Evolutionary conservation across 2,888 invertebrate genomes (phyloP).

Genomic region (Nephrotoma guestfalica): DNA sequence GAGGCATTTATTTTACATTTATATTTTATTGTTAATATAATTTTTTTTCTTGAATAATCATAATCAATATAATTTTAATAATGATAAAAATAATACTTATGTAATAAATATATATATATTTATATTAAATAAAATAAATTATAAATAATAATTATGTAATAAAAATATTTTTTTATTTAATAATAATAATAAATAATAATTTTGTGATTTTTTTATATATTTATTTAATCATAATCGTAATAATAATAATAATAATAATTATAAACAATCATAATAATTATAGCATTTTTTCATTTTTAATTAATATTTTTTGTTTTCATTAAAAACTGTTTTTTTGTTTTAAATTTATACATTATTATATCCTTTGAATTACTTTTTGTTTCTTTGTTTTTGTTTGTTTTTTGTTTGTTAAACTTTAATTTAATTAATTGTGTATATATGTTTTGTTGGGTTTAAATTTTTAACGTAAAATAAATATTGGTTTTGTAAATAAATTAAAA

Average conservation of each 20-base stretch:
- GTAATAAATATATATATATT: neutral
- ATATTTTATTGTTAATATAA: slow-evolving; percentile 12
- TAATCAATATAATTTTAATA: neutral
- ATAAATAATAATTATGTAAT: neutral
- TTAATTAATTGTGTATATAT: neutral
- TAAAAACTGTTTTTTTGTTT: neutral
- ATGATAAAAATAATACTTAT: neutral
- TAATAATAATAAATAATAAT: slow-evolving; percentile 5
- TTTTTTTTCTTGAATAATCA: slow-evolving; percentile 8
- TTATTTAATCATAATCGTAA: neutral
- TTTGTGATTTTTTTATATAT: neutral
- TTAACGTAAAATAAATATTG: neutral
- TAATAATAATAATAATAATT: neutral
- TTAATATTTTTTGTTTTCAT: neutral
- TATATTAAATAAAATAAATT: neutral
- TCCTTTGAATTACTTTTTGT: neutral
- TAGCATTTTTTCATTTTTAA: neutral
- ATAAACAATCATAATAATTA: neutral
- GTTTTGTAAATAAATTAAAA: neutral
- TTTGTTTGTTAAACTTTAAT: neutral
- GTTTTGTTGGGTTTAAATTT: neutral
- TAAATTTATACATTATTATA: neutral
- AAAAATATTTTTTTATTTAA: slow-evolving; percentile 6
- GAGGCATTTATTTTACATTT: slow-evolving; percentile 31
- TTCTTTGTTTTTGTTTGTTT: neutral